Conservation (phyloP, 2,888 invertebrate genomes). For the Drosophila neotestacea region DNA sequence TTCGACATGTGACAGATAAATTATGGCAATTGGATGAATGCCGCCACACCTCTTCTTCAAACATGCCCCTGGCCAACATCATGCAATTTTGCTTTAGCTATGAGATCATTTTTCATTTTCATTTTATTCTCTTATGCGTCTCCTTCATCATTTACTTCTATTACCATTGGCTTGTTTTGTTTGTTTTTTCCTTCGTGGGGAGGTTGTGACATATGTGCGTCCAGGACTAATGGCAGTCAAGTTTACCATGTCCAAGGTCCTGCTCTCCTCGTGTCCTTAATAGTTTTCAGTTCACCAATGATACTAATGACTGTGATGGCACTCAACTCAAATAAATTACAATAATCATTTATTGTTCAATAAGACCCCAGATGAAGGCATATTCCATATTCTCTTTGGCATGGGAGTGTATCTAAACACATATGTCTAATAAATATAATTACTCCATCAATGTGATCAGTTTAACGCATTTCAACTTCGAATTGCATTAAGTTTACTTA, state of each 20-base stretch:
- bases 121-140: constrained; percentile 32
- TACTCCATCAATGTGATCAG: neutral
- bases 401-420: constrained; percentile 2
- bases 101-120: constrained; percentile 76
- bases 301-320: constrained; percentile 52
- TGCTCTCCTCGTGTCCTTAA: constrained; percentile 42
- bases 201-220: constrained; percentile 68
- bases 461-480: constrained; percentile 1
- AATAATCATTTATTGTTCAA: constrained; percentile 57
- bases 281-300: constrained; percentile 67
- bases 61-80: constrained; percentile 40
- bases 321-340: constrained; percentile 48
- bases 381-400: neutral
- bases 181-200: constrained; percentile 39
- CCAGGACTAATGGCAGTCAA: constrained; percentile 57
- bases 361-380: constrained; percentile 26
- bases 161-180: constrained; percentile 28
- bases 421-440: constrained; percentile 10
- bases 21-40: constrained; percentile 75
- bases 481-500: neutral
- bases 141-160: constrained; percentile 10
- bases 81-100: constrained; percentile 55
- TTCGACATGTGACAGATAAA: constrained; percentile 81
- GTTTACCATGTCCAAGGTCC: constrained; percentile 45
- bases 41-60: constrained; percentile 61